Evolutionary conservation across 2,888 invertebrate genomes (phyloP), one percentile per base, ranked within the genome.

Genomic region (Idaea dimidiata): DNA sequence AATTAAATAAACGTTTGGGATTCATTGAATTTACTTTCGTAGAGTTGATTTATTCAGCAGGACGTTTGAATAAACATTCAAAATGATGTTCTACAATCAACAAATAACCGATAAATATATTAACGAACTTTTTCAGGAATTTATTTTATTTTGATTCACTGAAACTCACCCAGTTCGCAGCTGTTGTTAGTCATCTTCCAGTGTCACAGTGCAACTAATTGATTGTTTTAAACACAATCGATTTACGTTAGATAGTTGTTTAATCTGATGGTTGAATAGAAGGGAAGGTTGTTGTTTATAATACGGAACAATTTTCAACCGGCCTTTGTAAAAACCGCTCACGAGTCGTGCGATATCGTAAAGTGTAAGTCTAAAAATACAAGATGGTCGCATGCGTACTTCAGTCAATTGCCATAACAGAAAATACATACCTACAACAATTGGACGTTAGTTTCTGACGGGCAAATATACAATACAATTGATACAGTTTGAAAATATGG

Each of bases 331-430:
- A 70, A 76, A 75, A 71, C 65, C 75, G 73, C 66, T 67, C 73
- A 77, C 70, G 67, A 73, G 75, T 71, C 82, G 85, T 86, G 82
- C 80, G 84, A 78, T 84, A 83, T 74, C 80, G 79, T 77, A 80
- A 78, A 80, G 67, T 76, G 83, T 84, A 73, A 78, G 77, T 80
- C 80, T 84, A 84, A 81, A 86, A 89, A 88, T 89, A 88, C 81
- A 83, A 83, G 77, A 79, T 78, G 17, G 82, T 82, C 87, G 86
- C 91, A 87, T 88, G 91, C 91, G 91, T 90, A 83, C 81, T 83
- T 67, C 79, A 83, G 76, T 79, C 88, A 85, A 88, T 90, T 85
- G 87, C 80, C 81, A 79, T 89, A 87, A 88, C 86, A 86, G 84
- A 87, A 86, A 86, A 87, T 79, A 83, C 76, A 10, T 43, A 24